Evolutionary conservation across 1,140 invertebrate species (phyloP).

Genomic region (Harpegnathos saltator): DNA sequence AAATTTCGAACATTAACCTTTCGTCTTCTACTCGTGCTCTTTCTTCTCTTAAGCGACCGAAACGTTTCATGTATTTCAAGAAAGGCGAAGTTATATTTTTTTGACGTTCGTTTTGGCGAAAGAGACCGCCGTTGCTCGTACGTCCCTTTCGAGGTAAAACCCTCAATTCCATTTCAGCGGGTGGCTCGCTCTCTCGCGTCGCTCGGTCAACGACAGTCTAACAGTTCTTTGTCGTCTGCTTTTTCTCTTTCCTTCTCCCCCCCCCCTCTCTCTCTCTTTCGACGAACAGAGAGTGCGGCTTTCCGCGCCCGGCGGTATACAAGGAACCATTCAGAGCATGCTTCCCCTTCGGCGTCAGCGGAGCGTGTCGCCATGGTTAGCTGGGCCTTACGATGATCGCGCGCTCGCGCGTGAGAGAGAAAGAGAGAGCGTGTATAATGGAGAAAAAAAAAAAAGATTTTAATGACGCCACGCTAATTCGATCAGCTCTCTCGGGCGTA

Average conservation of each 20-base stretch:
- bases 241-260: not conserved
- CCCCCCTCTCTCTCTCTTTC: constrained; percentile 2
- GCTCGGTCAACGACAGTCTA: constrained; percentile 47
- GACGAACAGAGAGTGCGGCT: constrained; percentile 5
- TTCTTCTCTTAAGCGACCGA: no score
- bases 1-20: no score
- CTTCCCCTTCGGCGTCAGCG: constrained; percentile 51
- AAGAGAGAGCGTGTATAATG: constrained; percentile 17
- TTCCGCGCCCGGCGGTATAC: constrained; percentile 20
- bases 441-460: constrained; percentile 35
- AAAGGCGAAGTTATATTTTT: no score
- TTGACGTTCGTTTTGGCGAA: not conserved
- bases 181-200: not conserved
- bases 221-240: constrained; percentile 55
- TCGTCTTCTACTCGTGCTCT: no score
- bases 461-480: constrained; percentile 57
- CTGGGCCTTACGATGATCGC: constrained; percentile 43
- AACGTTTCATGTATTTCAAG: no score
- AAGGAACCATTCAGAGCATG: constrained; percentile 60
- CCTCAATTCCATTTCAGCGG: constrained; percentile 13
- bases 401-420: constrained; percentile 6
- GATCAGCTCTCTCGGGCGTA: constrained; percentile 35
- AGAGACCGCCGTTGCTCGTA: not conserved
- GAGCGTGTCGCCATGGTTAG: constrained; percentile 32
- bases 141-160: not conserved